Conservation (phyloP, 2,797 vertebrate species). For the Vultur gryphus region DNA sequence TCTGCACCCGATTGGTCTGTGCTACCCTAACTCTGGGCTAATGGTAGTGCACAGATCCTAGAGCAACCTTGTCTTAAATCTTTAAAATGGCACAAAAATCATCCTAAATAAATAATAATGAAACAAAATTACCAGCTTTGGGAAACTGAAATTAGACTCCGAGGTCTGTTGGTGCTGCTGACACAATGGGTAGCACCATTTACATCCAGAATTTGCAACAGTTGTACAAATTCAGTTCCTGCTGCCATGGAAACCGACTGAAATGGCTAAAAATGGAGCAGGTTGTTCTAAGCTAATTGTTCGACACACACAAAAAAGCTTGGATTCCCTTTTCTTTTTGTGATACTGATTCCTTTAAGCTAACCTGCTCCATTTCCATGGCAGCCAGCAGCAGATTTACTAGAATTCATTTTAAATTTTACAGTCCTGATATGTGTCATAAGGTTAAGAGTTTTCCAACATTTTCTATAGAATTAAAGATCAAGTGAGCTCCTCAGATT, state of each 20-base stretch:
- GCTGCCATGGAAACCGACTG: conserved; percentile 9
- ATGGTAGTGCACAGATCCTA: fast-evolving
- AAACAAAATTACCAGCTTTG: not conserved
- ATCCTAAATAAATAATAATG: not conserved
- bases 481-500: not conserved
- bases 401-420: not conserved
- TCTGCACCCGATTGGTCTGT: fast-evolving
- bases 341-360: not conserved
- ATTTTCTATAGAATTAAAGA: not conserved
- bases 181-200: not conserved
- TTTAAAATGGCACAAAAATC: fast-evolving
- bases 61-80: not conserved
- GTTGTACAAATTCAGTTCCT: not conserved
- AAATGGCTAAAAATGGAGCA: not conserved
- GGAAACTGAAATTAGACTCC: not conserved
- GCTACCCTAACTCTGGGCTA: not conserved
- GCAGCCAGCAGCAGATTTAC: not conserved
- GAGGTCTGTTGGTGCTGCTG: not conserved
- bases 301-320: not conserved
- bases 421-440: not conserved
- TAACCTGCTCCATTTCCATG: not conserved
- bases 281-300: not conserved
- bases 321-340: not conserved
- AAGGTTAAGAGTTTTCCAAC: not conserved
- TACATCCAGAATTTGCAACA: not conserved